Percentiles rank a stretch among this genome's conserved stretches.
These are phyloP conservation scores for Anticlea derivata DNA, from an alignment of 2,888 invertebrate genomes.

Conservation along the genomic window DNA sequence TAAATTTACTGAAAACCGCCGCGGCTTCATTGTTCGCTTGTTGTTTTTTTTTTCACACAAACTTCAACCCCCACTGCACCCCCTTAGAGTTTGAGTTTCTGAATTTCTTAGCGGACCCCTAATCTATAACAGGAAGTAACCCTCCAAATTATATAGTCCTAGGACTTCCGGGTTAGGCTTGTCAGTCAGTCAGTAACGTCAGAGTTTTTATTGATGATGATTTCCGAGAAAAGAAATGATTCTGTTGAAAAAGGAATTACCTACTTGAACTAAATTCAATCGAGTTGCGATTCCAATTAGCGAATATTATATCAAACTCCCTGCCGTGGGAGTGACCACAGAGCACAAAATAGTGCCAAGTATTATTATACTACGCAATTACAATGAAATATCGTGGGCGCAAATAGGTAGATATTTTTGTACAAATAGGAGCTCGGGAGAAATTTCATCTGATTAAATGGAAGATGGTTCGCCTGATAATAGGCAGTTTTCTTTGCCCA, in stretches of 20 bases:
- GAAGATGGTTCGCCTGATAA: not conserved
- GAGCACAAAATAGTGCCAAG: constrained; percentile 1
- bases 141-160: no score
- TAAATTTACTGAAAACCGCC: no score
- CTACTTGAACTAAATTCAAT: constrained; percentile 16
- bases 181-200: no score
- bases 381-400: no score
- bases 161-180: no score
- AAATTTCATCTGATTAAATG: not conserved
- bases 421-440: constrained; percentile 2
- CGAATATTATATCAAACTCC: constrained; percentile 23
- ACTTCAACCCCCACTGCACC: no score
- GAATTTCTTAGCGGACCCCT: no score
- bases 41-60: no score
- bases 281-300: constrained; percentile 23
- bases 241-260: constrained; percentile 6
- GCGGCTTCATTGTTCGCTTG: no score
- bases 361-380: not conserved
- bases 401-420: not conserved
- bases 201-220: not conserved
- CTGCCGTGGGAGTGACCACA: constrained; percentile 17
- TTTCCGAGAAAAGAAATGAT: constrained; percentile 1
- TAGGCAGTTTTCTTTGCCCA: not conserved
- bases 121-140: no score
- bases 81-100: no score